A percentile compares a stretch with the other conserved stretches of the same genome.
These are phyloP conservation scores for Trididemnum clinides DNA, from an alignment of 23 tunicate species.

Conservation along the genomic window DNA sequence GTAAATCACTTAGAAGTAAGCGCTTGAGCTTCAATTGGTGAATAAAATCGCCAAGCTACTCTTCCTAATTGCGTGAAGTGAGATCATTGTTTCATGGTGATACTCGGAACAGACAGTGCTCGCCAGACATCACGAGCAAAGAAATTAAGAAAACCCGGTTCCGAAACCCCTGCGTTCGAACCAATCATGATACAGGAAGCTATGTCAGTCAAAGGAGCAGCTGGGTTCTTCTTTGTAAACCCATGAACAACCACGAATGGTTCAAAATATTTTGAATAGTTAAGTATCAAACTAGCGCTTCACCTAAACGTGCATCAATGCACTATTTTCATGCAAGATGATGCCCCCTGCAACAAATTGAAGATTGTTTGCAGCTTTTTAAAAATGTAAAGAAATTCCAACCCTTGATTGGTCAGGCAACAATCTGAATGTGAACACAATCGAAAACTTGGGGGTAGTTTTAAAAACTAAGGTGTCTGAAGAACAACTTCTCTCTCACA, in stretches of 20 bases:
- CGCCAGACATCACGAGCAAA: too few relatives aligned
- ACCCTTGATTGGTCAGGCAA: constrained; percentile 16
- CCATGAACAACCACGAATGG: constrained; percentile 29
- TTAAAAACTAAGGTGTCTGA: neutral
- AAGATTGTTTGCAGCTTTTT: constrained; percentile 6
- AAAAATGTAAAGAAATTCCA: neutral
- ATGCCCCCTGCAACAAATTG: constrained; percentile 7
- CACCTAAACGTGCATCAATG: constrained; percentile 7
- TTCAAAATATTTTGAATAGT: constrained; percentile 6
- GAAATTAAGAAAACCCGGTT: too few relatives aligned
- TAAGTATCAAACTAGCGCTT: constrained; percentile 5
- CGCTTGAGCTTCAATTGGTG: too few relatives aligned
- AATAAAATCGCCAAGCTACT: too few relatives aligned
- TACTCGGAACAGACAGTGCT: too few relatives aligned
- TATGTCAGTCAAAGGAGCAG: neutral
- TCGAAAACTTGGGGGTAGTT: neutral
- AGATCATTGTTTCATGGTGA: too few relatives aligned
- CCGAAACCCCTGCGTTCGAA: too few relatives aligned
- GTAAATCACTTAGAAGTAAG: too few relatives aligned
- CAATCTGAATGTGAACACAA: neutral
- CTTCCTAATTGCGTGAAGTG: too few relatives aligned
- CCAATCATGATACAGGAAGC: constrained; percentile 23
- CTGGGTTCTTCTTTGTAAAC: constrained; percentile 2
- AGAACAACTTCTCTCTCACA: neutral
- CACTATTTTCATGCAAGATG: constrained; percentile 14